phyloP scores from a whole-genome alignment of 2,888 invertebrate genomes.

The Apotomis betuletana region DNA sequence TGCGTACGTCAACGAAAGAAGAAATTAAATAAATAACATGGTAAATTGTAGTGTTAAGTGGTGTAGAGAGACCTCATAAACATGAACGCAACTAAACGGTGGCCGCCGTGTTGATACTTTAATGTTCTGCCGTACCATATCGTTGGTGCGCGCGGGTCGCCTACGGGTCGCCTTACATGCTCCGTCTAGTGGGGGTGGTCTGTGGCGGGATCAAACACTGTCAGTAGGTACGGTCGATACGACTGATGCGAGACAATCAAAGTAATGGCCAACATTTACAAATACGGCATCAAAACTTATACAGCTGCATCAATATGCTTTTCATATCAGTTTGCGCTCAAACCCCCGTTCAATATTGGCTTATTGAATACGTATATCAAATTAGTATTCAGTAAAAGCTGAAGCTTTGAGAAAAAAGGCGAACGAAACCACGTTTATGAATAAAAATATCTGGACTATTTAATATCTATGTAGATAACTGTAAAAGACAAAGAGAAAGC shows the following conservation, averaged over 20 bases:
- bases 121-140: too few species aligned
- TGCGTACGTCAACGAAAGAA: too few species aligned
- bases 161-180: too few species aligned
- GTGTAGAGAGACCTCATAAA: too few species aligned
- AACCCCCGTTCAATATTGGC: background rate
- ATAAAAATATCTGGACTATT: conserved; percentile 32
- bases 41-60: too few species aligned
- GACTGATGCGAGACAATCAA: conserved; percentile 6
- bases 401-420: background rate
- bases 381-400: conserved; percentile 16
- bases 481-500: conserved; percentile 44
- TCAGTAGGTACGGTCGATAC: background rate
- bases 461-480: conserved; percentile 40
- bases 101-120: too few species aligned
- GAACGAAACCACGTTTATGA: background rate
- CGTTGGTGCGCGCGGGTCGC: too few species aligned
- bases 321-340: background rate
- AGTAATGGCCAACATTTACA: background rate
- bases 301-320: background rate
- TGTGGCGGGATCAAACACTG: conserved; percentile 6
- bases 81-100: too few species aligned
- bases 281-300: background rate
- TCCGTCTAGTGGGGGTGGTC: too few species aligned
- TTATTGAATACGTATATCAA: background rate
- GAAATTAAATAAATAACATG: too few species aligned